Evolutionary conservation across 2,888 invertebrate species (phyloP), one percentile per base, ranked within the genome.

Genomic region (Acanthosoma haemorrhoidale): DNA sequence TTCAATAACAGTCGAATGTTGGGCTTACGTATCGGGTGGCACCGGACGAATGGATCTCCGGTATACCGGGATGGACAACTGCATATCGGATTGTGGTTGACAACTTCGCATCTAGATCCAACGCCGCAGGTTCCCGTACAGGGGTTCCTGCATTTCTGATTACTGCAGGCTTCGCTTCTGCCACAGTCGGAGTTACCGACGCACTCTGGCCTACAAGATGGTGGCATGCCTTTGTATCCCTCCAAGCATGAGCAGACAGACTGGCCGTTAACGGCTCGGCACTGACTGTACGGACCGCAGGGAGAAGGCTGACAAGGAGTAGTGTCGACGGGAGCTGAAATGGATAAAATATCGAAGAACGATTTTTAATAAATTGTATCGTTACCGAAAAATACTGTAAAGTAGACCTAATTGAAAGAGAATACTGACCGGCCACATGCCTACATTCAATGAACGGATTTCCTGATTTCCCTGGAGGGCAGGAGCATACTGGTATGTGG

Each of bases 121-220:
- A 80, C 79, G 0, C 91, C 92, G 78, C 93, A 93, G 18, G 88
- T 89, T 73, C 88, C 88, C 8, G 88, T 86, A 76, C 93, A 92
- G 58, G 92, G 92, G 78, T 91, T 88, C 60, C 82, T 79, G 77
- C 92, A 93, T 80, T 91, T 90, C 77, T 87, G 88, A 75, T 83
- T 83, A 1, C 85, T 81, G 77, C 91, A 92, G 72, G 91, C 87
- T 77, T 84, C 85, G 77, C 87, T 83, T 75, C 84, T 83, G 25
- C 86, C 80, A 79, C 92, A 92, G 76, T 92, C 91, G 9, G 83
- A 80, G 77, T 88, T 91, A 3, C 89, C 80, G 15, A 89, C 85
- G 79, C 92, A 92, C 80, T 92, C 91, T 4, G 92, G 92, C 75
- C 90, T 84, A 78, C 92, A 92, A 6, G 78, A 77, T 6, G 77